Evolutionary conservation across 2,113 vertebrate genomes (phyloP), one percentile per base, ranked within the genome.

Genomic region (Toxotes jaculatrix): DNA sequence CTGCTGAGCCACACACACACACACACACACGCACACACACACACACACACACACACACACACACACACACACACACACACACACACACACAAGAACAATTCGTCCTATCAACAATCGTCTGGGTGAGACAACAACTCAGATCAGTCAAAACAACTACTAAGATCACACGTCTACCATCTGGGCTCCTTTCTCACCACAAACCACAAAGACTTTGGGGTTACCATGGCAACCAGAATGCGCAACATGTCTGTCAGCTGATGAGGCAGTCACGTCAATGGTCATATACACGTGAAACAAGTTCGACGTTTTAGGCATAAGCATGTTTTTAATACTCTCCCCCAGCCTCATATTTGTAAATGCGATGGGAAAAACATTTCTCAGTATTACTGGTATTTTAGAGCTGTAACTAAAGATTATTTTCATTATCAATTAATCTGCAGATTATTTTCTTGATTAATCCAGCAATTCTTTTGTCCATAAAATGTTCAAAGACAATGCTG

Each of bases 91-190:
- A 8, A 38, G 64, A 36, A 89, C 87, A 79, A 59, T 57, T 42
- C 6, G 74, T 87, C 68, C 73, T 7, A 56, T 80, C 65, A 77
- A 83, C 86, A 85, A 69, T 23, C 5, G 2, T 47, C 53, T 55
- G 68, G 40, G 47, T 42, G 64, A 71, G 42, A 86, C 57, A 55
- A 79, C 56, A 53, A 21, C 57, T 69, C 66, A 11, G 53, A 57
- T 71, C 56, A 57, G 85, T 70, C 80, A 73, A 72, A 85, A 80
- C 82, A 71, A 82, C 82, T 66, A 55, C 55, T 1, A 31, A 32
- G 59, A 77, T 61, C 82, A 64, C 76, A 67, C 55, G 8, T 62
- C 75, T n/a, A 5, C 57, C 77, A 84, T 76, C 60, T 79, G 55
- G 61, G 38, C 42, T 61, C 60, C 36, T 59, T 62, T 56, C 61